These are phyloP conservation scores for Clepsis dumicolana DNA, from an alignment of 2,888 invertebrate genomes.

Conservation along the genomic window DNA sequence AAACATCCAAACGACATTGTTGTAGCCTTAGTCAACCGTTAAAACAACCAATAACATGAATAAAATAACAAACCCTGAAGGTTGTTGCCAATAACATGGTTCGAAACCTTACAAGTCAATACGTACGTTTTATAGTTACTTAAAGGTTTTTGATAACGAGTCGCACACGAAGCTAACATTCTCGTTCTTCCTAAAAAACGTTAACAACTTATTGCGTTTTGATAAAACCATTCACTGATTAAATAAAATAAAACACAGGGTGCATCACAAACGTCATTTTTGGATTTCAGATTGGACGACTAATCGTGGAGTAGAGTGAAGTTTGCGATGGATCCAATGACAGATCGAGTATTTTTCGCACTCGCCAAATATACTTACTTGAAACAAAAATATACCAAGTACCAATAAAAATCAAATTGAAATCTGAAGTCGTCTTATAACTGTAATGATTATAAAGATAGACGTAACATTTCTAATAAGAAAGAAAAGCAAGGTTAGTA, in stretches of 20 bases:
- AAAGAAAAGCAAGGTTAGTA: no score
- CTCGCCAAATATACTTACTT: not conserved
- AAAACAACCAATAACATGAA: conserved; percentile 43
- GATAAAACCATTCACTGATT: conserved; percentile 41
- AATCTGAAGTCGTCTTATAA: no score
- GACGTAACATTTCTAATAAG: not conserved
- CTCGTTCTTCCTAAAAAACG: conserved; percentile 26
- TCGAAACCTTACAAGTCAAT: conserved; percentile 67
- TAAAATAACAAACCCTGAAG: conserved; percentile 47
- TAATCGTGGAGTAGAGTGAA: conserved; percentile 33
- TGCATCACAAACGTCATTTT: conserved; percentile 43
- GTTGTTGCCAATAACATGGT: conserved; percentile 54
- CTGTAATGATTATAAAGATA: no score
- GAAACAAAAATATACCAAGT: no score
- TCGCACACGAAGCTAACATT: conserved; percentile 49
- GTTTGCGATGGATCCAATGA: conserved; percentile 9
- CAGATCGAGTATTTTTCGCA: conserved; percentile 18
- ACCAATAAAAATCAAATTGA: no score
- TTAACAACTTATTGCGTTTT: conserved; percentile 41
- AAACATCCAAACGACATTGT: conserved; percentile 17
- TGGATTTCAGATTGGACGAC: conserved; percentile 40
- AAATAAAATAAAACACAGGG: conserved; percentile 44
- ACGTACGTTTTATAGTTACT: conserved; percentile 67
- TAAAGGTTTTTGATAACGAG: conserved; percentile 50
- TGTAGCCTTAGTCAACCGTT: conserved; percentile 23